Conservation (phyloP, 2,113 vertebrate genomes). For the Hippopotamus amphibius region DNA sequence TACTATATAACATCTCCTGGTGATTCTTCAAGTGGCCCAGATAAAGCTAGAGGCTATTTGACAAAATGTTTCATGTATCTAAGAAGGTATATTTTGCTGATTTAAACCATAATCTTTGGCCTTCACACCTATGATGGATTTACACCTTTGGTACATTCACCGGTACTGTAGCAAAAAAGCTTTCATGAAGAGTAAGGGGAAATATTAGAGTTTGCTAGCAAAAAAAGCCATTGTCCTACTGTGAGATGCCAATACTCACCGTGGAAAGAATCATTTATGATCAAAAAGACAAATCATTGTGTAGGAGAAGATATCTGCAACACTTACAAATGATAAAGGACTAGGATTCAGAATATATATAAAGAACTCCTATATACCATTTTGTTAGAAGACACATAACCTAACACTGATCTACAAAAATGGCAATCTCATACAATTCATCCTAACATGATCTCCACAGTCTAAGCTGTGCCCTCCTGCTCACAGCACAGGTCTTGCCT, state of each 20-base stretch:
- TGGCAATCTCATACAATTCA: background rate
- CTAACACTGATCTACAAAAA: background rate
- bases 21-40: background rate
- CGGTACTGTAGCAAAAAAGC: background rate
- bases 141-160: background rate
- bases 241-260: background rate
- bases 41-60: background rate
- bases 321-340: background rate
- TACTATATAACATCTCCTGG: background rate
- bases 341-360: background rate
- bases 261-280: background rate
- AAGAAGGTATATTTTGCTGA: background rate
- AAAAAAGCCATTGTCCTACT: background rate
- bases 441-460: no score
- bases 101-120: background rate
- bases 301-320: background rate
- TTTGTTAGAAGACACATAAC: background rate
- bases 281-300: background rate
- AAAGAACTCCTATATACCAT: background rate
- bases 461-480: background rate
- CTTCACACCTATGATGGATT: background rate
- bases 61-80: background rate
- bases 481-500: background rate
- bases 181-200: background rate
- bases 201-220: background rate